Evolutionary conservation across 92 coral and sea anemone genomes (phyloP), one percentile per base, ranked within the genome.

Genomic region (Palythoa heliodiscus): DNA sequence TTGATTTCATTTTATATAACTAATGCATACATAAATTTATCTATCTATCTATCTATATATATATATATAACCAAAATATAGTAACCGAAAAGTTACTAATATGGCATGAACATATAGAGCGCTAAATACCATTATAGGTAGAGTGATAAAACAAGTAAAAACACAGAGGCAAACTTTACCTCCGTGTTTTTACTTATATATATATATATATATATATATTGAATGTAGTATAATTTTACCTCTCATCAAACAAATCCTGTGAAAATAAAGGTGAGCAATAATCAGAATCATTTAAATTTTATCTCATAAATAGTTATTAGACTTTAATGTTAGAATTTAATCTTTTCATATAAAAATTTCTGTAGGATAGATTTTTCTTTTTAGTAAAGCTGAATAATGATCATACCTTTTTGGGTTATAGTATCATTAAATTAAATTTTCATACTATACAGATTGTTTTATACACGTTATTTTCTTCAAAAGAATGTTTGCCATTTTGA

Each of bases 241-340:
- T 5, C 0, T 0, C 23, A n/a, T 63, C 23, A 63, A 2, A 17
- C 23, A 16, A 63, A 63, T 19, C 69, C 10, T 7, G 7, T n/a
- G 11, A 14, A 9, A 76, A 54, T 7, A 16, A 7, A n/a, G 4
- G 11, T 40, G 50, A 8, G 78, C 25, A 19, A 75, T 52, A 24
- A 12, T 25, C 79, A 2, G 38, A 75, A 52, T 47, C 43, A 16
- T 23, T 43, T 43, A 43, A 43, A 43, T 43, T 68, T 71, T 71
- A 71, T 37, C 75, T 57, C 25, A 55, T 77, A 69, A 77, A 76
- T 11, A 80, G 20, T 17, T n/a, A 64, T 12, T 7, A n/a, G 25
- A 63, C 3, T 24, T 80, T 37, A 78, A 8, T 12, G 17, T 43
- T 5, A 5, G 50, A 8, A 43, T 5, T 43, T 43, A 43, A 20